Evolutionary conservation across 1,140 invertebrate genomes (phyloP).

Genomic region (Maniola jurtina): DNA sequence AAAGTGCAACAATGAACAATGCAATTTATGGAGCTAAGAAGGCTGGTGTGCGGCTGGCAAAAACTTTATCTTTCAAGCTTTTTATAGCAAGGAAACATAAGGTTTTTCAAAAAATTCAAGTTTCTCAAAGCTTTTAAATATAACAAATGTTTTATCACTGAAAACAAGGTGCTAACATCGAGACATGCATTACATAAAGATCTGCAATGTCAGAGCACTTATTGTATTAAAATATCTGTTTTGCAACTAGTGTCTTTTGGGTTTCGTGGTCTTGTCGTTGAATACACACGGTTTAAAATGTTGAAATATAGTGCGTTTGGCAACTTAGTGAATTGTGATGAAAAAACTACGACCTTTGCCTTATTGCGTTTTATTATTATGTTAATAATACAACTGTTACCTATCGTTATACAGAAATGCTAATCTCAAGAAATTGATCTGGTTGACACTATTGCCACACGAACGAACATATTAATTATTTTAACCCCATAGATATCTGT

Average conservation of each 20-base stretch:
- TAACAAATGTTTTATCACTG: neutral
- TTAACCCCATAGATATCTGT: too few species aligned
- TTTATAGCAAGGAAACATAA: neutral
- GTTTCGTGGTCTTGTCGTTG: conserved; percentile 24
- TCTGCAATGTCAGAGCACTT: neutral
- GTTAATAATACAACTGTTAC: conserved; percentile 12
- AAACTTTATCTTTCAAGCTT: too few species aligned
- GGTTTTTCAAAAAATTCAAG: neutral
- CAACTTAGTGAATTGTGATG: conserved; percentile 43
- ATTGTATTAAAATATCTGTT: conserved; percentile 29
- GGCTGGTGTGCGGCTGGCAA: too few species aligned
- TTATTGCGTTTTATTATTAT: conserved; percentile 36
- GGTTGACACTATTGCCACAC: too few species aligned
- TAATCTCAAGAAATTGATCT: neutral
- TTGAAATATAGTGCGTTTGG: conserved; percentile 41
- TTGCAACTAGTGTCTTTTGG: conserved; percentile 17
- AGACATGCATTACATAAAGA: conserved; percentile 8
- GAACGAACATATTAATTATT: too few species aligned
- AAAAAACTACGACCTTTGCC: conserved; percentile 44
- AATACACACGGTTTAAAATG: conserved; percentile 26
- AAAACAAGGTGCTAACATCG: neutral
- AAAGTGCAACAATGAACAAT: too few species aligned
- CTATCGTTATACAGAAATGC: neutral
- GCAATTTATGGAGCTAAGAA: too few species aligned
- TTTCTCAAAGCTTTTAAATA: too few species aligned